Conservation (phyloP, 2,888 invertebrate species). For the Eristalinus aeneus region DNA sequence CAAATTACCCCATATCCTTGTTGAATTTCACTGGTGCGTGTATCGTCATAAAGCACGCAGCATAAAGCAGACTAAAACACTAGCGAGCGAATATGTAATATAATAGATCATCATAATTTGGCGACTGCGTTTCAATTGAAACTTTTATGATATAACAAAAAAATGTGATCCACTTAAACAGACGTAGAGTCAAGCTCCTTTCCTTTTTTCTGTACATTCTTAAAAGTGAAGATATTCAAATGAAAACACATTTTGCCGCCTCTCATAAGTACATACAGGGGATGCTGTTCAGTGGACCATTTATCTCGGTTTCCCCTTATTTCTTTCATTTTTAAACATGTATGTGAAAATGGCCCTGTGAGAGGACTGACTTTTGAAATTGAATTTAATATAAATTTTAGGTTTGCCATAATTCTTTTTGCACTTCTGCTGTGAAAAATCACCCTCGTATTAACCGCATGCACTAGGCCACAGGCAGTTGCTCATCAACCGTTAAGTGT, state of each 20-base stretch:
- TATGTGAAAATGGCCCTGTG: neutral
- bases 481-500: conserved; percentile 9
- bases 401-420: conserved; percentile 16
- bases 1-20: conserved; percentile 40
- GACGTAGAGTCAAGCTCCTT: conserved; percentile 7
- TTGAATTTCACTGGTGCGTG: conserved; percentile 42
- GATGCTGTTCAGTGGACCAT: neutral
- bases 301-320: neutral
- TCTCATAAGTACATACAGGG: neutral
- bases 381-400: conserved; percentile 45
- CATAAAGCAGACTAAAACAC: conserved; percentile 37
- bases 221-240: conserved; percentile 25
- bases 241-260: conserved; percentile 3
- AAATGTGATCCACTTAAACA: conserved; percentile 4
- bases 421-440: conserved; percentile 1
- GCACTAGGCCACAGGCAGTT: neutral
- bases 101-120: conserved; percentile 66
- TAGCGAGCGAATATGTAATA: conserved; percentile 44
- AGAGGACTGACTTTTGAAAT: conserved; percentile 10
- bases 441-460: neutral
- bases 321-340: neutral
- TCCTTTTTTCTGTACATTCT: conserved; percentile 6
- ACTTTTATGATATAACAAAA: conserved; percentile 17
- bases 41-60: conserved; percentile 31
- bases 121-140: conserved; percentile 66